Conservation (phyloP, 2,888 invertebrate genomes). For the Liopterus haemorrhoidalis region DNA sequence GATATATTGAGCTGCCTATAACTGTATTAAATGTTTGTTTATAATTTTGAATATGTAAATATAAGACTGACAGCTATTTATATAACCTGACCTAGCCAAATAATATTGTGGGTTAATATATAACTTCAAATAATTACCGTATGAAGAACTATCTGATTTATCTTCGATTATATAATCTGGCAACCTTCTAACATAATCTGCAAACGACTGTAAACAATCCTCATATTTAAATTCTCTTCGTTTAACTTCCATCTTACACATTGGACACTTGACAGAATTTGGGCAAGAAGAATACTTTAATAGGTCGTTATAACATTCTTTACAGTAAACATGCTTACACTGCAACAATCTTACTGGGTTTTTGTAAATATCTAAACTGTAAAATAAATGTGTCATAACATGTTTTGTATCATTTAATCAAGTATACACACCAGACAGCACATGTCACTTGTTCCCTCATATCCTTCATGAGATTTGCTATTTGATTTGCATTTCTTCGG, state of each 20-base stretch:
- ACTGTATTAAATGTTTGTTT: too few species aligned
- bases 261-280: slow-evolving; percentile 8
- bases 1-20: too few species aligned
- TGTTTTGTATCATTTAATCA: slow-evolving; percentile 2
- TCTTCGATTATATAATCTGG: too few species aligned
- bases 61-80: too few species aligned
- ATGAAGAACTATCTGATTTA: too few species aligned
- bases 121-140: too few species aligned
- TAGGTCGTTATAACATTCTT: slow-evolving; percentile 24
- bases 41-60: too few species aligned
- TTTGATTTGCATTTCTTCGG: too few species aligned
- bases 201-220: too few species aligned
- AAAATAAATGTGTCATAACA: slow-evolving; percentile 9
- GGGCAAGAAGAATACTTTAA: slow-evolving; percentile 6
- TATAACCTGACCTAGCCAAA: too few species aligned
- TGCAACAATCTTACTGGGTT: slow-evolving; percentile 23
- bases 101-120: too few species aligned
- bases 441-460: slow-evolving; percentile 25
- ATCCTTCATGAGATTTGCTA: slow-evolving; percentile 9
- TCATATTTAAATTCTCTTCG: slow-evolving; percentile 8
- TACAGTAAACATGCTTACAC: slow-evolving; percentile 29
- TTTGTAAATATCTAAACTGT: slow-evolving; percentile 27
- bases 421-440: slow-evolving; percentile 27
- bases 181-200: too few species aligned
- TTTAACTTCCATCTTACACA: slow-evolving; percentile 6